These are phyloP conservation scores for Tillus elongatus DNA, from an alignment of 2,888 invertebrate species.

Conservation along the genomic window DNA sequence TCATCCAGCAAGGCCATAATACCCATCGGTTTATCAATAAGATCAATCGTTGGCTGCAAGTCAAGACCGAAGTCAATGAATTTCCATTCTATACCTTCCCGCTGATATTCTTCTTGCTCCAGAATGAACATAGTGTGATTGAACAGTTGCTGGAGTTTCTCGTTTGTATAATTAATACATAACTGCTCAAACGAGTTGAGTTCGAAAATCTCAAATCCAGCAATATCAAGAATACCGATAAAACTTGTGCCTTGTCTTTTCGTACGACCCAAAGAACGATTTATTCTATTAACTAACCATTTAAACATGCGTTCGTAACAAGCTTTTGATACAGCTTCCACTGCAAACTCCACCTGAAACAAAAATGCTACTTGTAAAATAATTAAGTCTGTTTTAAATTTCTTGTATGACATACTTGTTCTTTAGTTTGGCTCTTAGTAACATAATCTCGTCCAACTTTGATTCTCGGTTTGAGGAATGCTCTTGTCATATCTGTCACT, in stretches of 20 bases:
- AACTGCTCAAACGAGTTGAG: conserved; percentile 98
- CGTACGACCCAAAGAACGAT: conserved; percentile 91
- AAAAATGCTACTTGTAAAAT: no score
- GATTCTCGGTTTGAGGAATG: conserved; percentile 93
- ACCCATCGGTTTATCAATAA: conserved; percentile 99
- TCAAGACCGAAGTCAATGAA: conserved; percentile 99
- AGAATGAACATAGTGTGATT: conserved; percentile 99
- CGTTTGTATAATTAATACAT: conserved; percentile 99
- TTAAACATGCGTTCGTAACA: conserved; percentile 98
- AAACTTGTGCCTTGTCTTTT: conserved; percentile 98
- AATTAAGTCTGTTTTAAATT: no score
- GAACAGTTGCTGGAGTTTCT: conserved; percentile 98
- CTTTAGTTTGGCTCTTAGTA: conserved; percentile 98
- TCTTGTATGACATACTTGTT: conserved; percentile 66
- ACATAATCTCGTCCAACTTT: conserved; percentile 98
- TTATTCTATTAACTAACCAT: conserved; percentile 97
- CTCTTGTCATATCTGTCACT: conserved; percentile 96
- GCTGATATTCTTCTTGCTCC: conserved; percentile 98
- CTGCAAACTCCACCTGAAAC: conserved; percentile 91
- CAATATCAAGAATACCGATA: conserved; percentile 99
- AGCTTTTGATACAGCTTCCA: conserved; percentile 97
- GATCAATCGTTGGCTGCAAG: conserved; percentile 97
- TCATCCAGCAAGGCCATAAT: conserved; percentile 97
- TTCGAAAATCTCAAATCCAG: conserved; percentile 98
- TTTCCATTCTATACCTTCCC: conserved; percentile 99